Percentiles rank a stretch among this genome's conserved stretches.
Evolutionary conservation across 1,140 invertebrate genomes (phyloP).

Genomic region (Aphaenogaster rudis): DNA sequence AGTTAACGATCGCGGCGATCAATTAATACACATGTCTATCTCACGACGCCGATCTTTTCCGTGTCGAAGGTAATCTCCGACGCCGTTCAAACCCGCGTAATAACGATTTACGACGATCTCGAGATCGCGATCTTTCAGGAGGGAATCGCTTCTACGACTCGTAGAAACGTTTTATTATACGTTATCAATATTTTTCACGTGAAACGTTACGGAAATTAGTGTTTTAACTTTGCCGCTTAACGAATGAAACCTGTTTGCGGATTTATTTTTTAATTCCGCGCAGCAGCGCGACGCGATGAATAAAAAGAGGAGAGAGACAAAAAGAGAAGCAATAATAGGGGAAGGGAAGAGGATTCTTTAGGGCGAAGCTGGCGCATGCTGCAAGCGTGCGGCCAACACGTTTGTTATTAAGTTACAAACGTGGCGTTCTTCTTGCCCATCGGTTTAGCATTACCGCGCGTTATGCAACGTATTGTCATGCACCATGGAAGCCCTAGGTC

Average conservation of each 20-base stretch:
- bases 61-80: not conserved
- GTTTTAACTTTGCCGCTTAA: slow-evolving; percentile 1
- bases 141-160: not conserved
- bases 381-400: slow-evolving; percentile 81
- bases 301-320: slow-evolving; percentile 3
- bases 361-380: slow-evolving; percentile 81
- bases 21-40: slow-evolving; percentile 16
- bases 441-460: slow-evolving; percentile 78
- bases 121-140: not conserved
- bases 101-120: slow-evolving; percentile 10
- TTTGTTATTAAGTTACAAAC: slow-evolving; percentile 82
- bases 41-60: not conserved
- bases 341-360: slow-evolving; percentile 14
- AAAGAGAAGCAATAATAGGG: slow-evolving; percentile 24
- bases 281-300: not conserved
- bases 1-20: slow-evolving; percentile 36
- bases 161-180: slow-evolving; percentile 37
- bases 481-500: slow-evolving; percentile 73
- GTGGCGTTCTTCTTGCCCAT: slow-evolving; percentile 70
- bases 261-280: slow-evolving; percentile 19
- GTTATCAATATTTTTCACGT: slow-evolving; percentile 4
- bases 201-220: slow-evolving; percentile 1
- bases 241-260: slow-evolving; percentile 13
- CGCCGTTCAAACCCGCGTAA: not conserved
- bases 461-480: slow-evolving; percentile 67